A percentile compares a stretch with the other conserved stretches of the same genome.
phyloP scores from a whole-genome alignment of 2,888 invertebrate genomes.

The Phaedon cochleariae region DNA sequence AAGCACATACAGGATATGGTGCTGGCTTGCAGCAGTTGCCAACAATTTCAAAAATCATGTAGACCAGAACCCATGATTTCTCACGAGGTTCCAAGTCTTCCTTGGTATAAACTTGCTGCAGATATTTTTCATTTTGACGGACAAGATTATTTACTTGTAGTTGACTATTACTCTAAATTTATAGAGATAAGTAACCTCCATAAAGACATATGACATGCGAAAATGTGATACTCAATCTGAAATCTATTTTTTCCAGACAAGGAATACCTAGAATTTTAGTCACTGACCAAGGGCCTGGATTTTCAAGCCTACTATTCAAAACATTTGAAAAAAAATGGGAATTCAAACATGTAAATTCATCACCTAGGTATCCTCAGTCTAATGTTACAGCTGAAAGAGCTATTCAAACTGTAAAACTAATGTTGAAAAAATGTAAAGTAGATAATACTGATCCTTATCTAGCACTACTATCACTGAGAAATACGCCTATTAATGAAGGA shows the following conservation, averaged over 20 bases:
- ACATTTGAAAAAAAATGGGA: slow-evolving; percentile 26
- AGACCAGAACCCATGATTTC: slow-evolving; percentile 18
- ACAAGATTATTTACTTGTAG: slow-evolving; percentile 13
- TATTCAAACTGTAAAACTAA: slow-evolving; percentile 39
- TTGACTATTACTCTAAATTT: background rate
- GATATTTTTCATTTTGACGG: slow-evolving; percentile 26
- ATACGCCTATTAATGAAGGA: slow-evolving; percentile 16
- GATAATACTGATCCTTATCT: slow-evolving; percentile 37
- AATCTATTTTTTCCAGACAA: slow-evolving; percentile 26
- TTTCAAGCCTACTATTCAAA: slow-evolving; percentile 22
- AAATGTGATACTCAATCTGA: slow-evolving; percentile 8
- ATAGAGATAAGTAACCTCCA: too few species aligned
- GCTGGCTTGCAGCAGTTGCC: slow-evolving; percentile 11
- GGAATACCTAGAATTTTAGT: slow-evolving; percentile 34
- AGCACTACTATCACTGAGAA: background rate
- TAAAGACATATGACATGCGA: background rate
- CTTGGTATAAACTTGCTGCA: slow-evolving; percentile 20
- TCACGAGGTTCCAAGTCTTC: slow-evolving; percentile 13
- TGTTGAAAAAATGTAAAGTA: slow-evolving; percentile 31
- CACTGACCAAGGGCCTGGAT: slow-evolving; percentile 28
- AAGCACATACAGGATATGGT: slow-evolving; percentile 22
- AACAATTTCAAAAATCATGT: slow-evolving; percentile 12
- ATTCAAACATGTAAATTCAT: slow-evolving; percentile 22
- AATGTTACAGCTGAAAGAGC: slow-evolving; percentile 32
- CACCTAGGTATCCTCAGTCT: slow-evolving; percentile 24